phyloP scores from a whole-genome alignment of 2,797 vertebrate genomes.

The Malurus leucopterus region DNA sequence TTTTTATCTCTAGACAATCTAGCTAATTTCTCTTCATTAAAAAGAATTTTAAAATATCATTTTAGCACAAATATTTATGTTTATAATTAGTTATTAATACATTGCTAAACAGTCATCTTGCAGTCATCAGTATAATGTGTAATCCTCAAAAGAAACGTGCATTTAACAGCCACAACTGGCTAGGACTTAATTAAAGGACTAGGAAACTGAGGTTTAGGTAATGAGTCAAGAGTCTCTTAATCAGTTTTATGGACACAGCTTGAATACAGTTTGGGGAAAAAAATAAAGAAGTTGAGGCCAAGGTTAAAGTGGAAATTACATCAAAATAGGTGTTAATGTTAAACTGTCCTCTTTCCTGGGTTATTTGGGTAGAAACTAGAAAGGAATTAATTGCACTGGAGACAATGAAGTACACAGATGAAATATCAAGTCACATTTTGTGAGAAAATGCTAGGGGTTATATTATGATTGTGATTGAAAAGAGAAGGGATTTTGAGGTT shows the following conservation, averaged over 20 bases:
- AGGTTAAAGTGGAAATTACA: slow-evolving; percentile 13
- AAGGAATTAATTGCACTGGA: not conserved
- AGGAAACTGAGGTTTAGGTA: slow-evolving; percentile 4
- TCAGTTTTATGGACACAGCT: not conserved
- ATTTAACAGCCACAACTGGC: not conserved
- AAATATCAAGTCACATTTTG: not conserved
- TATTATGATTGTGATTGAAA: not conserved
- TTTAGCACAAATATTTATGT: not conserved
- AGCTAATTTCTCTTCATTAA: not conserved
- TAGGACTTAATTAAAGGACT: not conserved
- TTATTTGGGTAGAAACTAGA: not conserved
- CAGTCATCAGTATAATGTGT: not conserved
- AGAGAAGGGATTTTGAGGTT: not conserved
- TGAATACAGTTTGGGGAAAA: not conserved
- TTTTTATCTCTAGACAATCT: not conserved
- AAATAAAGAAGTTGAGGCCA: not conserved
- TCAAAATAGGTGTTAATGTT: not conserved
- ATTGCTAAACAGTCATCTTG: not conserved
- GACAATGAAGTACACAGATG: not conserved
- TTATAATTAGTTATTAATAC: not conserved
- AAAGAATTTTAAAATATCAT: not conserved
- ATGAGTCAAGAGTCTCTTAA: not conserved
- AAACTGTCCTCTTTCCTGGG: not conserved
- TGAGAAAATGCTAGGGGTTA: not conserved
- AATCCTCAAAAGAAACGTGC: not conserved